Base-by-base conservation (phyloP, 2,888 invertebrate species). In the Epirrita christyi region DNA sequence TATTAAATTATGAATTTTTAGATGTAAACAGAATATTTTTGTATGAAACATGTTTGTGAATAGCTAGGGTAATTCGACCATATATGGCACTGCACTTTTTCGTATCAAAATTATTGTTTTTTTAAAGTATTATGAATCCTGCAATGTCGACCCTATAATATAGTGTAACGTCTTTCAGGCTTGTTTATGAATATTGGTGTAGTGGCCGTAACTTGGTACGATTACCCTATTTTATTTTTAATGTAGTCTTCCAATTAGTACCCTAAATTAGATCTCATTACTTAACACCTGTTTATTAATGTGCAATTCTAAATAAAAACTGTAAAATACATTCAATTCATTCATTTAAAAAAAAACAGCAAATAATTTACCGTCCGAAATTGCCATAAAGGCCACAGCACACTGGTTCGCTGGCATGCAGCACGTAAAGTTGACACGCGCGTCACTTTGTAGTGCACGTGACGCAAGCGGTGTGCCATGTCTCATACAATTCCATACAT, bases 211-310 rank as follows among this genome's bases (percentile, higher is more conserved):
- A 53, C 32, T 42, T 34, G 49, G 49, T 51, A 7, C 9, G 43
- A 36, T 58, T 54, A 47, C 52, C 55, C 55, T 55, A 58, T 49
- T 52, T 58, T 61, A 59, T 40, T 50, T 69, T 68, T 65, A 70
- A 64, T 71, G 80, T 85, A 83, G 86, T 85, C 85, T 85, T 85
- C 85, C 85, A 85, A 76, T 64, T 76, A 74, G 73, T 76, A 78
- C 74, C 77, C 74, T 83, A 83, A 75, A 72, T 72, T 80, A 82
- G 86, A 86, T 85, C 86, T 85, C 86, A 85, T 76, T 73, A 73
- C 74, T 55, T 65, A 64, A 53, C 61, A 61, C 48, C 44, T 45
- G 54, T 59, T 59, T 43, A 53, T 40, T 47, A 51, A 42, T 44
- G 41, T 56, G 57, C 63, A 62, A 61, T 60, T 65, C 59, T 62